These are phyloP conservation scores for Chauna torquata DNA, from an alignment of 2,113 vertebrate species.

Conservation along the genomic window DNA sequence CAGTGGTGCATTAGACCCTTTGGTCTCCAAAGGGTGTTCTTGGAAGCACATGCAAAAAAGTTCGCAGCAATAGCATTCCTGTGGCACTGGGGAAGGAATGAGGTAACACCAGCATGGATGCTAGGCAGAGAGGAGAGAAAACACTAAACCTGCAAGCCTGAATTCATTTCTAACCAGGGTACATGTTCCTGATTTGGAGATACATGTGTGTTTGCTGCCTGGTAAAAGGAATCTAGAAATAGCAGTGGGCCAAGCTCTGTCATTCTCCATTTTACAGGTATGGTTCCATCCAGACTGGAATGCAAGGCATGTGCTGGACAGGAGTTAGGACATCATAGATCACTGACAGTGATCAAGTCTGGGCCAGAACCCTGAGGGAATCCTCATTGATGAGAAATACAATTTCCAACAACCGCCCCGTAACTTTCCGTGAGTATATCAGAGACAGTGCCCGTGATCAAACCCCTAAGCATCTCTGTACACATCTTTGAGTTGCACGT, in stretches of 20 bases:
- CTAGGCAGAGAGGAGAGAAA: not conserved
- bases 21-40: not conserved
- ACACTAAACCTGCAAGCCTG: conserved; percentile 7
- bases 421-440: not conserved
- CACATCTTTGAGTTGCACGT: not conserved
- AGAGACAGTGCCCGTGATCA: not conserved
- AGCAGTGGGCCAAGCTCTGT: not conserved
- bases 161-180: not conserved
- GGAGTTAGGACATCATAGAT: not conserved
- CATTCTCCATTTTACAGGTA: not conserved
- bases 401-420: not conserved
- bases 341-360: not conserved
- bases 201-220: not conserved
- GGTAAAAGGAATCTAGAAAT: conserved; percentile 10
- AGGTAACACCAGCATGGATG: conserved; percentile 16
- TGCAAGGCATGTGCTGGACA: not conserved
- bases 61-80: conserved; percentile 19
- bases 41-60: conserved; percentile 7
- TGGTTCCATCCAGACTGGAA: conserved; percentile 20
- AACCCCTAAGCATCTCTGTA: not conserved
- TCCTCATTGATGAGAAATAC: not conserved
- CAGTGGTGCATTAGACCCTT: not conserved
- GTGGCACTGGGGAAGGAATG: conserved; percentile 35
- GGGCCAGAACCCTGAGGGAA: not conserved
- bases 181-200: conserved; percentile 6